Percentiles rank a stretch among this genome's conserved stretches.
Evolutionary conservation across 1,140 invertebrate species (phyloP).

Genomic region (Muscidifurax raptorellus): DNA sequence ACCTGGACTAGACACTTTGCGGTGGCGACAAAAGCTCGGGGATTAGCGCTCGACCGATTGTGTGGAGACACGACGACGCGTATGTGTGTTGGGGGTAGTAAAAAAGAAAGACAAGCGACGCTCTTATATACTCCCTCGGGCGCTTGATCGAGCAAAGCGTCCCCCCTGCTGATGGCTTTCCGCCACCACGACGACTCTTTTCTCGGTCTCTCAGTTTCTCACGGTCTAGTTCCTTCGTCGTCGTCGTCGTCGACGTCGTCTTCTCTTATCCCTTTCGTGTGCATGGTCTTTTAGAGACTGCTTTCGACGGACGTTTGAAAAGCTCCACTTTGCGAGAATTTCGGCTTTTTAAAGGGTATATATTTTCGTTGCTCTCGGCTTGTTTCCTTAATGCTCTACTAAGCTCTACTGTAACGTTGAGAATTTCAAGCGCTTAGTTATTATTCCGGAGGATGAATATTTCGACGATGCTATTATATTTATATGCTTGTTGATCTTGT

Average conservation of each 20-base stretch:
- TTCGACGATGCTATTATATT: too few species aligned
- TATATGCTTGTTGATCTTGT: too few species aligned
- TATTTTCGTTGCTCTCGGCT: neutral
- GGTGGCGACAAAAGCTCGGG: slow-evolving; percentile 2
- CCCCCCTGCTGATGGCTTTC: neutral
- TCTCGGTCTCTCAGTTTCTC: neutral
- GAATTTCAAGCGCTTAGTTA: too few species aligned
- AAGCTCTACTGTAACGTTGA: neutral
- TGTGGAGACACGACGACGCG: neutral
- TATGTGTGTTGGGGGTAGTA: neutral
- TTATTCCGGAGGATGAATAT: too few species aligned
- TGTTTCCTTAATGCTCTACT: neutral
- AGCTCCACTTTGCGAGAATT: neutral
- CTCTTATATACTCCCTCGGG: neutral
- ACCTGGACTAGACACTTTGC: neutral
- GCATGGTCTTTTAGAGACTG: neutral
- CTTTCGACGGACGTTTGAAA: slow-evolving; percentile 4
- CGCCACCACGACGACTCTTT: neutral
- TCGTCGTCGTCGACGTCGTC: neutral
- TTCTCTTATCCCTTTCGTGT: neutral
- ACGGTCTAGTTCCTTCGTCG: slow-evolving; percentile 8
- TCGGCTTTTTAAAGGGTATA: neutral
- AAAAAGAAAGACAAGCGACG: too few species aligned
- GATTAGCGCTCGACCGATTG: neutral
- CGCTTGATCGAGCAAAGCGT: slow-evolving; percentile 12